Conservation (phyloP, 2,113 vertebrate genomes). For the Brachyhypopomus gauderio region DNA sequence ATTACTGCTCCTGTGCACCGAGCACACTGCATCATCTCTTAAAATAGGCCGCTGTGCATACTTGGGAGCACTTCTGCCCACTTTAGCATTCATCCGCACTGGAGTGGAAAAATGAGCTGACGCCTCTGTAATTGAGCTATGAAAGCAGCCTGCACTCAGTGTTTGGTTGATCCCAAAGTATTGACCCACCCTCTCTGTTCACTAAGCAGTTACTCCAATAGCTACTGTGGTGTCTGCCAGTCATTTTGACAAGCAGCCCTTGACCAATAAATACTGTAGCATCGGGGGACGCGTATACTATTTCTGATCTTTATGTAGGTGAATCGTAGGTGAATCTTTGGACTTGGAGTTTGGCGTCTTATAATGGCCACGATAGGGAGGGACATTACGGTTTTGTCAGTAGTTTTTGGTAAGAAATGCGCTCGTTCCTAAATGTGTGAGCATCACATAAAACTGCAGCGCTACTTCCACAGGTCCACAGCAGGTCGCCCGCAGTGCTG, state of each 20-base stretch:
- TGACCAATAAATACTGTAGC: background rate
- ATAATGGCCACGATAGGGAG: too few species aligned
- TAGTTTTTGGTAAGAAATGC: too few species aligned
- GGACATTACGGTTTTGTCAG: too few species aligned
- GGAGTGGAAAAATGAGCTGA: background rate
- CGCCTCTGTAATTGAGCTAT: background rate
- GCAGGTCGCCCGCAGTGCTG: background rate
- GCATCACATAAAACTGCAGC: too few species aligned
- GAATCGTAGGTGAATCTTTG: too few species aligned
- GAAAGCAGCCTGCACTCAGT: background rate
- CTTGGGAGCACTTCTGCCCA: background rate
- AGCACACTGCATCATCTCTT: conserved; percentile 43
- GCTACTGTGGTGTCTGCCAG: background rate
- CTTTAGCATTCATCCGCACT: conserved; percentile 37
- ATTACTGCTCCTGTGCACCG: conserved; percentile 45
- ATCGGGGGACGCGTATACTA: background rate
- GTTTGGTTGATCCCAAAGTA: background rate
- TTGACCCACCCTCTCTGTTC: background rate
- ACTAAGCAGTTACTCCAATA: background rate
- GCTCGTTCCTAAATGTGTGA: too few species aligned
- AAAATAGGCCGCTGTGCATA: conserved; percentile 42
- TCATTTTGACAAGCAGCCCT: background rate
- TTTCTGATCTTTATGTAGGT: conserved; percentile 17
- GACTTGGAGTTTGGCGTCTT: too few species aligned
- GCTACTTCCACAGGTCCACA: background rate